These are phyloP conservation scores for Lasiommata megera DNA, from an alignment of 2,888 invertebrate species.

Conservation along the genomic window DNA sequence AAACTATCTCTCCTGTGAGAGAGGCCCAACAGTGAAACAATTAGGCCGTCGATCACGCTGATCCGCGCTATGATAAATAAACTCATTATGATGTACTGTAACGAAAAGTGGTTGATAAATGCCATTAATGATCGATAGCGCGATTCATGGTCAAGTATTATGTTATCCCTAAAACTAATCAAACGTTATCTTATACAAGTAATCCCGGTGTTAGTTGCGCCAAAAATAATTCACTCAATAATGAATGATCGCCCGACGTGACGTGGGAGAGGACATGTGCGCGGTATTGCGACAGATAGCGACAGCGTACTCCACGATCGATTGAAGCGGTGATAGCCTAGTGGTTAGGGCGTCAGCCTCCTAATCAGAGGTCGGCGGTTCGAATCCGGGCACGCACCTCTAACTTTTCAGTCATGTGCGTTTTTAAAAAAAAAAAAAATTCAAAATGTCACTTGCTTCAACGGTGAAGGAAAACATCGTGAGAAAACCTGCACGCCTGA, in stretches of 20 bases:
- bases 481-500: too few relatives aligned
- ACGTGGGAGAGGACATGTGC: background rate
- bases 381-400: too few relatives aligned
- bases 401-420: too few relatives aligned
- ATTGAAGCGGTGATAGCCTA: too few relatives aligned
- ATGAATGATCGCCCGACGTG: background rate
- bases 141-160: background rate
- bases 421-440: too few relatives aligned
- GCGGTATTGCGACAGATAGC: background rate
- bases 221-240: slow-evolving; percentile 6
- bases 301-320: background rate
- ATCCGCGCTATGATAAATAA: background rate
- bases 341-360: too few relatives aligned
- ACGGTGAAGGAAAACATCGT: too few relatives aligned
- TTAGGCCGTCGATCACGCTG: too few relatives aligned
- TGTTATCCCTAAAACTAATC: slow-evolving; percentile 9
- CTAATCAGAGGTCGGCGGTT: too few relatives aligned
- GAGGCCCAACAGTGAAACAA: too few relatives aligned
- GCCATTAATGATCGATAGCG: background rate
- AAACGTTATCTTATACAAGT: slow-evolving; percentile 1
- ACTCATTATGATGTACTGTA: background rate
- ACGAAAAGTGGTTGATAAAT: background rate
- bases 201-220: slow-evolving; percentile 4
- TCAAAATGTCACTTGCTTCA: too few relatives aligned
- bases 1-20: too few relatives aligned